Base-by-base conservation (phyloP, 2,113 vertebrate genomes). In the Rhombomys opimus region DNA sequence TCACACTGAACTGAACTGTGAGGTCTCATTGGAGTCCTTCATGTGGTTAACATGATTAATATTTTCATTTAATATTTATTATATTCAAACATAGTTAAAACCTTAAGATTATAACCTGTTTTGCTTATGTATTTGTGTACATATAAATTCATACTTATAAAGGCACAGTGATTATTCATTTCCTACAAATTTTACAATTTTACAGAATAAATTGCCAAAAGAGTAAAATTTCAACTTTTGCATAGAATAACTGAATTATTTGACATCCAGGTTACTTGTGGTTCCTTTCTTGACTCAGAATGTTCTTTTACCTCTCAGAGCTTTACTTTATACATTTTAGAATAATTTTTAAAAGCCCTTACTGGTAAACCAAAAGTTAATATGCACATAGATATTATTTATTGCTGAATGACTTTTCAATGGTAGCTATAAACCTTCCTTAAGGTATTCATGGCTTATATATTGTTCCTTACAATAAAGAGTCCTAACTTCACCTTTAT, bases 31-130 rank as follows among this genome's bases (percentile, higher is more conserved):
- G 30, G 91, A 89, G 30, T 57, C 52, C 52, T 86, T 93, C n/a
- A 76, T 27, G 38, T 75, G 38, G 73, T 41, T 76, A 86, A 77
- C 30, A 27, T 94, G 57, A 57, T 13, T 57, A 57, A 57, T 57
- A 57, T 57, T 91, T 92, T 94, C 72, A 41, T 82, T 81, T 54
- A 10, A 72, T 65, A 89, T 52, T 63, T 59, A 80, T 95, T 89
- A 59, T 65, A 94, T 70, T 91, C 91, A 95, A 93, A 86, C 8
- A 38, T 82, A 91, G 13, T 87, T 94, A 92, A 92, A 95, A 81
- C 23, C 67, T 90, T 95, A 50, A 75, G 15, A 70, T 93, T 70
- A 87, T 50, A 81, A 76, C 23, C 32, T 63, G 59, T 76, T 76
- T 93, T 75, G 82, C 90, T 95, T 93, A 88, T 87, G 68, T 89